Conservation (phyloP, 2,797 vertebrate genomes). For the Lycodopsis pacificus region DNA sequence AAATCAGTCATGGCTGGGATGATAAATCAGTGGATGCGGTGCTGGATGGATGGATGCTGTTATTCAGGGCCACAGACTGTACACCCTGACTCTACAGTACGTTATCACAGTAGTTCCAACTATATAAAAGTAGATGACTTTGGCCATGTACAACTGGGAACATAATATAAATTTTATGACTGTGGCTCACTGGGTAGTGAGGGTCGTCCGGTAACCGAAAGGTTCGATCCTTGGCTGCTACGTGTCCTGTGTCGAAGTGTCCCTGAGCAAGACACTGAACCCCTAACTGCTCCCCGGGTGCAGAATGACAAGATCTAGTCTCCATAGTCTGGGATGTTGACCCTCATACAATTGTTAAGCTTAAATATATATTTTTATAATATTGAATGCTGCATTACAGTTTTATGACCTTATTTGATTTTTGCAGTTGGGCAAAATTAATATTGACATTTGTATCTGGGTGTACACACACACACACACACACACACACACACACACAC, state of each 20-base stretch:
- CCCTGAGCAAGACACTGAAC: no score
- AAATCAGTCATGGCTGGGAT: slow-evolving; percentile 1
- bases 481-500: background rate
- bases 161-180: background rate
- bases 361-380: background rate
- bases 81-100: background rate
- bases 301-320: background rate
- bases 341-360: background rate
- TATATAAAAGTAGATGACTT: slow-evolving; percentile 6
- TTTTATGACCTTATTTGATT: background rate
- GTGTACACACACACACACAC: background rate
- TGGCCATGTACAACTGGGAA: background rate
- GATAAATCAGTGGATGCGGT: background rate
- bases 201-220: no score
- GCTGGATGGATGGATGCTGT: background rate
- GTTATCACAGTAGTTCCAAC: background rate
- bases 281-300: no score
- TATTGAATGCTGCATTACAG: background rate
- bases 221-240: no score
- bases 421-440: background rate
- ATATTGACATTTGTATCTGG: background rate
- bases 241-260: no score
- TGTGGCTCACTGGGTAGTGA: no score
- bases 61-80: background rate
- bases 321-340: background rate